phyloP scores from a whole-genome alignment of 2,888 invertebrate species.

The Ethmia dodecea region DNA sequence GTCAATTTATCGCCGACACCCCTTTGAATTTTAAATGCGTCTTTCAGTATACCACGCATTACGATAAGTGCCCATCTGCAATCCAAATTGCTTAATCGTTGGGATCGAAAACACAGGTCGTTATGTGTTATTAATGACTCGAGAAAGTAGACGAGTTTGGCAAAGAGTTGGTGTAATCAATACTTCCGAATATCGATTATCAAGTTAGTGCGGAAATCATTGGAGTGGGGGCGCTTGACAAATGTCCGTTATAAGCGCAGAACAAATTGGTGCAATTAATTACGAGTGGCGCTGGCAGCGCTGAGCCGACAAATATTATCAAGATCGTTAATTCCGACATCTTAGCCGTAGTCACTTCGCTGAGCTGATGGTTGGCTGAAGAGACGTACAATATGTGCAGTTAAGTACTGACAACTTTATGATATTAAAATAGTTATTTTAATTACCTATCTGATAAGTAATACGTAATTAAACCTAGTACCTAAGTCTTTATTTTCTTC shows the following conservation, averaged over 20 bases:
- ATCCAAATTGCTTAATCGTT: constrained; percentile 26
- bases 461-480: too few relatives aligned
- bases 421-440: too few relatives aligned
- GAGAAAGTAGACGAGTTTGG: constrained; percentile 37
- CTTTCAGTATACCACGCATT: constrained; percentile 20
- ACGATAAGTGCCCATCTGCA: constrained; percentile 24
- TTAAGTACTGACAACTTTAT: too few relatives aligned
- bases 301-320: constrained; percentile 74
- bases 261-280: constrained; percentile 75
- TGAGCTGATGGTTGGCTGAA: constrained; percentile 36
- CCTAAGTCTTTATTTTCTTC: too few relatives aligned
- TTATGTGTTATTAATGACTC: constrained; percentile 53
- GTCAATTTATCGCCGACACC: constrained; percentile 44
- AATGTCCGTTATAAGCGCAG: constrained; percentile 72
- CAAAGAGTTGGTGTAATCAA: constrained; percentile 56
- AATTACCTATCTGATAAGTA: too few relatives aligned
- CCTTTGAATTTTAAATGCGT: constrained; percentile 42
- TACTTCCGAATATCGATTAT: constrained; percentile 67
- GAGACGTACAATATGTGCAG: too few relatives aligned
- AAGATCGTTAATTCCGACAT: constrained; percentile 74
- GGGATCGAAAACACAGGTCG: constrained; percentile 35
- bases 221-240: constrained; percentile 63
- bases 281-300: constrained; percentile 59
- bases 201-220: constrained; percentile 70
- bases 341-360: constrained; percentile 45